These are phyloP conservation scores for Jacana jacana DNA, from an alignment of 2,113 vertebrate genomes.

Conservation along the genomic window DNA sequence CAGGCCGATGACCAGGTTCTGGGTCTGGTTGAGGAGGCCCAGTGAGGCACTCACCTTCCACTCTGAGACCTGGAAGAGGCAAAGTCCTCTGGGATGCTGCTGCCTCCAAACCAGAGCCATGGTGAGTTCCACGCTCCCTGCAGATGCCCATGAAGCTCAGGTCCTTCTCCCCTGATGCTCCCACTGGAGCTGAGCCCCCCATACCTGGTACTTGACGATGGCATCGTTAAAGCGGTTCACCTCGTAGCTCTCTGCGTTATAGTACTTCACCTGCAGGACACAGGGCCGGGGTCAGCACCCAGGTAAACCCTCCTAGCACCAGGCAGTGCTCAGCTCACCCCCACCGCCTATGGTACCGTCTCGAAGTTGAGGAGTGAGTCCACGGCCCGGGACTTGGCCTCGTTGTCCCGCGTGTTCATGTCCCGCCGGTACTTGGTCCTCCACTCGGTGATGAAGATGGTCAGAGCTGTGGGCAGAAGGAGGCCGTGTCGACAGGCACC, in stretches of 20 bases:
- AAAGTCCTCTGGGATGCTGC: background rate
- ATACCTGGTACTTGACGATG: slow-evolving; percentile 91
- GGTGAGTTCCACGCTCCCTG: background rate
- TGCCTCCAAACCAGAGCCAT: background rate
- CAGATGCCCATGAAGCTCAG: background rate
- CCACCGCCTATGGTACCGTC: slow-evolving; percentile 76
- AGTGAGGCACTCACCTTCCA: slow-evolving; percentile 92
- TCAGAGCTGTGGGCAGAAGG: slow-evolving; percentile 76
- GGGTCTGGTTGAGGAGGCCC: slow-evolving; percentile 92
- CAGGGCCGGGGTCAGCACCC: background rate
- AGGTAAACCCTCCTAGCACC: accelerated
- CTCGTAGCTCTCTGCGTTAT: slow-evolving; percentile 91
- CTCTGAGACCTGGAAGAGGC: slow-evolving; percentile 77
- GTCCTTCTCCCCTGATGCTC: background rate
- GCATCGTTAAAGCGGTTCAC: slow-evolving; percentile 85
- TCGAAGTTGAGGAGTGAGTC: slow-evolving; percentile 97
- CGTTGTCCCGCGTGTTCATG: slow-evolving; percentile 92
- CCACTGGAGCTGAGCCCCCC: background rate
- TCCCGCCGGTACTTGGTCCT: slow-evolving; percentile 92
- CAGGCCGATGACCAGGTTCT: slow-evolving; percentile 88
- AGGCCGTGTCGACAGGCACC: background rate
- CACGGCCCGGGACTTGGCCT: slow-evolving; percentile 87
- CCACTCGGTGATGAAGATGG: slow-evolving; percentile 95
- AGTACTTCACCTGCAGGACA: slow-evolving; percentile 89
- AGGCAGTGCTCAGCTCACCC: background rate